Evolutionary conservation across 1,140 invertebrate genomes (phyloP).

Genomic region (Propsilocerus akamusi): DNA sequence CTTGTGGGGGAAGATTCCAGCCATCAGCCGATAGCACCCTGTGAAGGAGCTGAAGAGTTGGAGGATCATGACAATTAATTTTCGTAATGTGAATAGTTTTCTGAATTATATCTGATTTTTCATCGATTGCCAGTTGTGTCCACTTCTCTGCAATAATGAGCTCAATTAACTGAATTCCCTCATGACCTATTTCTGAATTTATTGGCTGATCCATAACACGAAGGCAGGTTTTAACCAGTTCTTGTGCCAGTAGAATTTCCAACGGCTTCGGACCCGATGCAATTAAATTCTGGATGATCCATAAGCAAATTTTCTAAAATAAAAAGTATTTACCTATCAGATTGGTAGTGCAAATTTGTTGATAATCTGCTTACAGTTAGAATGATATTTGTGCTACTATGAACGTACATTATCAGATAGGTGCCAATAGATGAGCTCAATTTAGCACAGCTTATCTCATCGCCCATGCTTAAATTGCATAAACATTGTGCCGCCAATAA

Average conservation of each 20-base stretch:
- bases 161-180: neutral
- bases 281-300: slow-evolving; percentile 18
- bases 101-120: neutral
- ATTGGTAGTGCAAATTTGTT: neutral
- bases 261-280: slow-evolving; percentile 12
- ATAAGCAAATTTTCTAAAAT: slow-evolving; percentile 11
- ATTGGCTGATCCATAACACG: neutral
- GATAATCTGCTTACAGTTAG: slow-evolving; percentile 11
- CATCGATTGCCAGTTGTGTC: neutral
- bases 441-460: slow-evolving; percentile 17
- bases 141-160: neutral
- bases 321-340: neutral
- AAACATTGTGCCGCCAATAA: slow-evolving; percentile 16
- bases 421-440: slow-evolving; percentile 15
- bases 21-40: neutral
- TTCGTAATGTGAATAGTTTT: neutral
- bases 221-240: slow-evolving; percentile 8
- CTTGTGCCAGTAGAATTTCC: slow-evolving; percentile 14
- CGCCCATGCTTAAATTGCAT: slow-evolving; percentile 19
- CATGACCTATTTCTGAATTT: neutral
- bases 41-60: neutral
- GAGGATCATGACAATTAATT: neutral
- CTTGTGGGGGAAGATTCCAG: neutral
- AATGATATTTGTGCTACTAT: slow-evolving; percentile 11
- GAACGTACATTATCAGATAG: slow-evolving; percentile 17